Evolutionary conservation across 2,113 vertebrate genomes (phyloP).

Genomic region (Loxodonta africana): DNA sequence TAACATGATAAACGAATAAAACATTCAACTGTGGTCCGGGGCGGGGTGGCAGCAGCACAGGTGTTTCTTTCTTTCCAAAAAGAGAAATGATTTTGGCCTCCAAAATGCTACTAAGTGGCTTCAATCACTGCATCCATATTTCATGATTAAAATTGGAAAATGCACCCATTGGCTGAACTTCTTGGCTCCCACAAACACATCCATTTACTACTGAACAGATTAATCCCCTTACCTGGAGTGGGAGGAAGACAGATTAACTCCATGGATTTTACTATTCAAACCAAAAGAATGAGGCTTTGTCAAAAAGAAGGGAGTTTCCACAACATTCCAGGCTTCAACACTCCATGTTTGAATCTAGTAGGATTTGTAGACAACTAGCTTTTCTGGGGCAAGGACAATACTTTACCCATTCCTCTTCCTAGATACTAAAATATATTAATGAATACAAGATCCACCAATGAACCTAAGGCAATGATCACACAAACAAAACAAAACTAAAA

Average conservation of each 20-base stretch:
- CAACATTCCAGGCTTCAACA: slow-evolving; percentile 42
- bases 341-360: neutral
- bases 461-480: neutral
- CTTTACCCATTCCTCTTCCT: neutral
- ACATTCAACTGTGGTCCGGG: neutral
- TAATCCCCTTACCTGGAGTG: slow-evolving; percentile 65
- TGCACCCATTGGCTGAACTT: slow-evolving; percentile 43
- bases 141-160: slow-evolving; percentile 65
- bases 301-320: slow-evolving; percentile 51
- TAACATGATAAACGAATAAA: neutral
- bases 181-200: slow-evolving; percentile 55
- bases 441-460: neutral
- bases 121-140: slow-evolving; percentile 34
- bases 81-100: slow-evolving; percentile 25
- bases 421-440: neutral
- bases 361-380: slow-evolving; percentile 8
- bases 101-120: neutral
- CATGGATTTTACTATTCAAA: slow-evolving; percentile 60
- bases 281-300: slow-evolving; percentile 67
- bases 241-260: slow-evolving; percentile 64
- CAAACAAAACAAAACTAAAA: neutral
- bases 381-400: neutral
- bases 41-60: neutral
- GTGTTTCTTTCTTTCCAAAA: slow-evolving; percentile 31
- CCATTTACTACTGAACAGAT: slow-evolving; percentile 58